Percentiles rank a stretch among this genome's conserved stretches.
phyloP scores from a whole-genome alignment of 2,113 vertebrate genomes.

The Stigmatopora argus region DNA sequence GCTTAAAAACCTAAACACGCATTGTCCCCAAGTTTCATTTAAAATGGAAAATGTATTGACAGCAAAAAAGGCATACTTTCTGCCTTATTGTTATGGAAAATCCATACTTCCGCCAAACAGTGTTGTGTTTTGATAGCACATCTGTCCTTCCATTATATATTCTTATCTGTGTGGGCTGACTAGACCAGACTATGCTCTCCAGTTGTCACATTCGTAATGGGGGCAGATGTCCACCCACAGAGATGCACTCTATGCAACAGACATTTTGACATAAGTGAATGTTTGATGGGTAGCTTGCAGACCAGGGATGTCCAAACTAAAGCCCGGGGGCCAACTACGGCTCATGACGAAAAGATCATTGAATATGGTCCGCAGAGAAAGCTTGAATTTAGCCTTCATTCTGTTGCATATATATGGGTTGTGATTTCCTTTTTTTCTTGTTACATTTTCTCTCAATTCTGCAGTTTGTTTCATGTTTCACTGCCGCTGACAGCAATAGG shows the following conservation, averaged over 20 bases:
- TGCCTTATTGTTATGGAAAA: not conserved
- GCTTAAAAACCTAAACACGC: not conserved
- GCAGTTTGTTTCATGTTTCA: too few species aligned
- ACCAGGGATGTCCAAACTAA: too few species aligned
- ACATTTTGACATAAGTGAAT: not conserved
- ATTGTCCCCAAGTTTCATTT: not conserved
- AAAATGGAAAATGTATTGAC: not conserved
- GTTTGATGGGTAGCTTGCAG: too few species aligned
- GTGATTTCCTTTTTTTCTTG: too few species aligned
- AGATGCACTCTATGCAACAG: not conserved
- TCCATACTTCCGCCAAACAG: not conserved
- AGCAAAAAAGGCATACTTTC: not conserved
- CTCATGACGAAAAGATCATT: too few species aligned
- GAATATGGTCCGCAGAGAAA: too few species aligned
- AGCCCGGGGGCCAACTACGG: too few species aligned
- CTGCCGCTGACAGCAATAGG: too few species aligned
- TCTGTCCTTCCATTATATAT: not conserved
- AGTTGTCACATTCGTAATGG: not conserved
- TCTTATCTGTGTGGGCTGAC: not conserved
- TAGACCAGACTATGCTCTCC: not conserved
- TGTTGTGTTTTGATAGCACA: not conserved
- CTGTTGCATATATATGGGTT: too few species aligned
- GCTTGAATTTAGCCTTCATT: too few species aligned
- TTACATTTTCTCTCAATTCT: too few species aligned
- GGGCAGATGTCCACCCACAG: slow-evolving; percentile 5